Evolutionary conservation across 1,140 invertebrate genomes (phyloP), one percentile per base, ranked within the genome.

Genomic region (Ceratitis capitata): DNA sequence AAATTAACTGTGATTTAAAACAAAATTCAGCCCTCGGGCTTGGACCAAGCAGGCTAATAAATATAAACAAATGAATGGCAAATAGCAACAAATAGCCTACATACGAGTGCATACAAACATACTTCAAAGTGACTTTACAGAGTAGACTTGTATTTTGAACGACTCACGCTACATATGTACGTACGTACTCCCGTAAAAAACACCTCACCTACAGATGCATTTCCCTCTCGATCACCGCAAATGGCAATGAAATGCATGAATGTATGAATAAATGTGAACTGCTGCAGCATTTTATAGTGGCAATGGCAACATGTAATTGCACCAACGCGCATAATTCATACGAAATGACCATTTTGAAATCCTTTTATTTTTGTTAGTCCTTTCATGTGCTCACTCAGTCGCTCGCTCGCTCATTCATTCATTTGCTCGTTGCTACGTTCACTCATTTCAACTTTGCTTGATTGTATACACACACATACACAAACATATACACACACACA

Each of bases 321-420:
- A 90, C 86, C 87, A 90, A 85, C 88, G 88, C 89, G 90, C 90
- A 91, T 91, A 91, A 91, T 91, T 91, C 90, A 91, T 91, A 91
- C 91, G 89, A 91, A 91, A 91, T 91, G 90, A 91, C 90, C 90
- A 91, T 91, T 91, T 91, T 91, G 89, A 90, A 91, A 91, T 90
- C 90, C 90, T 91, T 91, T 91, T 91, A 91, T 86, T 85, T 86
- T 56, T 56, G 53, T 84, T 84, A 19, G 53, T 84, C 83, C 83
- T 45, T 53, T 83, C 53, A 19, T 19, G 12, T 56, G 53, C 49
- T 64, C 6, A 12, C 23, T 26, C n/a, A n/a, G 64, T 69, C 7
- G 10, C 47, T 26, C 82, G 53, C 47, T 69, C 85, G 49, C n/a
- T 61, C n/a, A 19, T 19, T 19, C 53, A 19, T 56, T 56, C 53